These are phyloP conservation scores for Montipora efflorescens DNA, from an alignment of 64 coral and sea anemone genomes.

Conservation along the genomic window DNA sequence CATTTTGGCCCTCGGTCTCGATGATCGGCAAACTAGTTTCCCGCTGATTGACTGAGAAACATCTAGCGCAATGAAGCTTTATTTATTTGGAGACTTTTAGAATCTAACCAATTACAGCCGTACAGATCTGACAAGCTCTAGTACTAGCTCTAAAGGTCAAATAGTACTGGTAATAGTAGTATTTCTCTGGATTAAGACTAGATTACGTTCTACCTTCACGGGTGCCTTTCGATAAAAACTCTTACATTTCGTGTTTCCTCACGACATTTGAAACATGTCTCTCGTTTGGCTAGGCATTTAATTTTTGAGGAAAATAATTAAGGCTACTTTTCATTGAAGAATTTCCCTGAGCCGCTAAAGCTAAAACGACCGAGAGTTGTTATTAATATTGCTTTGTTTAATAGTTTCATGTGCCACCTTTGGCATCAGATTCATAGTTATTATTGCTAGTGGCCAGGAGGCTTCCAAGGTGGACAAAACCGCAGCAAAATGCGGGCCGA, in stretches of 20 bases:
- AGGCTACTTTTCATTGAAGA: slow-evolving; percentile 46
- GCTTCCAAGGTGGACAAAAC: slow-evolving; percentile 3
- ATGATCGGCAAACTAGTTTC: neutral
- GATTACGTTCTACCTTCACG: slow-evolving; percentile 49
- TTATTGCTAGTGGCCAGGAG: slow-evolving; percentile 14
- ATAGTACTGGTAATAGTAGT: slow-evolving; percentile 27
- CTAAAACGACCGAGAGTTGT: slow-evolving; percentile 48
- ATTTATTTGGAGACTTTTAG: too few species aligned
- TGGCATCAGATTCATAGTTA: slow-evolving; percentile 5
- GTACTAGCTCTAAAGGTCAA: slow-evolving; percentile 15
- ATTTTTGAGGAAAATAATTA: slow-evolving; percentile 47
- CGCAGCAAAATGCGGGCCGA: slow-evolving; percentile 2
- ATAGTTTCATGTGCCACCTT: slow-evolving; percentile 11
- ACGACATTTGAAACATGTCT: slow-evolving; percentile 17
- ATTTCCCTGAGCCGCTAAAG: slow-evolving; percentile 26
- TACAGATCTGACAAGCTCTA: slow-evolving; percentile 11
- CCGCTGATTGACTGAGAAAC: too few species aligned
- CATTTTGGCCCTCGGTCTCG: neutral
- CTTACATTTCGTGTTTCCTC: slow-evolving; percentile 17
- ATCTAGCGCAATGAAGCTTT: too few species aligned
- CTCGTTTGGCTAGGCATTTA: slow-evolving; percentile 55
- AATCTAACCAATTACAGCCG: too few species aligned
- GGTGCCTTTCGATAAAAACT: slow-evolving; percentile 24
- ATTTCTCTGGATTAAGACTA: slow-evolving; percentile 36
- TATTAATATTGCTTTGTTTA: neutral